Evolutionary conservation across 2,797 vertebrate genomes (phyloP).

Genomic region (Zalophus californianus): DNA sequence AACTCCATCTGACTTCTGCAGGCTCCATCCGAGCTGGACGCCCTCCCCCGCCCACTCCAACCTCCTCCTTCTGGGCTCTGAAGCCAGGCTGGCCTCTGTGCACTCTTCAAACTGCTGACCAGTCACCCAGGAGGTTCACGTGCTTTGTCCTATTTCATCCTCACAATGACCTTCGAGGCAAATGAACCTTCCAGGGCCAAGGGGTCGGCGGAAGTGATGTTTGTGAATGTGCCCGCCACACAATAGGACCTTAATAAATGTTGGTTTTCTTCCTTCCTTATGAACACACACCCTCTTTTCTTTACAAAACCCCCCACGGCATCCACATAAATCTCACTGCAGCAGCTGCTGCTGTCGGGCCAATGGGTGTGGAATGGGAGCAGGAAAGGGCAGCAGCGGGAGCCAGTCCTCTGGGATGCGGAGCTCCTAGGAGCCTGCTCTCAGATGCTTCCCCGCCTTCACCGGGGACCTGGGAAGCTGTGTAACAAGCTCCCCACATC

Average conservation of each 20-base stretch:
- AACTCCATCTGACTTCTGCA: accelerated
- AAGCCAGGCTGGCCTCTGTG: not conserved
- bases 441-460: accelerated
- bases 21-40: accelerated
- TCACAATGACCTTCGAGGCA: not conserved
- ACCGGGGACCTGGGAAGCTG: accelerated
- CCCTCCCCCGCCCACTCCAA: not conserved
- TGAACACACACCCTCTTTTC: slow-evolving; percentile 73
- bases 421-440: not conserved
- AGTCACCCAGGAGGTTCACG: not conserved
- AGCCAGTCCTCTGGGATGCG: not conserved
- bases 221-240: slow-evolving; percentile 51
- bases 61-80: not conserved
- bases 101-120: not conserved
- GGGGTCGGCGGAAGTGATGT: not conserved
- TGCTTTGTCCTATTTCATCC: not conserved
- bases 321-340: slow-evolving; percentile 54
- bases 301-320: slow-evolving; percentile 17
- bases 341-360: not conserved
- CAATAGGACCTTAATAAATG: slow-evolving; percentile 67
- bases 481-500: not conserved
- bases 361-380: not conserved
- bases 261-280: slow-evolving; percentile 76
- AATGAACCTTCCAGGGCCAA: not conserved
- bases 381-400: not conserved